phyloP scores from a whole-genome alignment of 2,113 vertebrate species.

The Deroptyus accipitrinus region DNA sequence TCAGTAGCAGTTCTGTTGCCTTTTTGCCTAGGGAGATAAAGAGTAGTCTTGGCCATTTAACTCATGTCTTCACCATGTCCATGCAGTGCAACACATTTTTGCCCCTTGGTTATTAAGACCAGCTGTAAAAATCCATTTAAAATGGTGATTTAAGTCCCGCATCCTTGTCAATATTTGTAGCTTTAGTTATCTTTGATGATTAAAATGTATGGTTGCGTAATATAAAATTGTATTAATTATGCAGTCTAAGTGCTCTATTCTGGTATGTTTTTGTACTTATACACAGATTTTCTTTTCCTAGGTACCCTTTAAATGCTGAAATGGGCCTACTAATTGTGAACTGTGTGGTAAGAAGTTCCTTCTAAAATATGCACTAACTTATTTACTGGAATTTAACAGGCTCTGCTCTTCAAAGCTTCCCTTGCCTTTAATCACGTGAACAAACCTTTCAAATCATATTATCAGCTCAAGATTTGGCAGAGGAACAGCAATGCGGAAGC shows the following conservation, averaged over 20 bases:
- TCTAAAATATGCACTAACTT: background rate
- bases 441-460: background rate
- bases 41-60: background rate
- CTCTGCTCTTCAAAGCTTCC: background rate
- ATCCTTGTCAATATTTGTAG: constrained; percentile 43
- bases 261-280: constrained; percentile 37
- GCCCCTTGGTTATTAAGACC: background rate
- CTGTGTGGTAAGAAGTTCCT: background rate
- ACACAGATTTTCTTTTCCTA: constrained; percentile 45
- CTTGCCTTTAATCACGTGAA: background rate
- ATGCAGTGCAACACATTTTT: background rate
- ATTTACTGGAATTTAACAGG: constrained; percentile 3
- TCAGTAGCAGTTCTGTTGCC: background rate
- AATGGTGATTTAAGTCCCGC: constrained; percentile 20
- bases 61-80: background rate
- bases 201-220: constrained; percentile 18
- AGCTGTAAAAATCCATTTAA: constrained; percentile 48
- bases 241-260: constrained; percentile 33
- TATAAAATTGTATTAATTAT: constrained; percentile 46
- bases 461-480: background rate
- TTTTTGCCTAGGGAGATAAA: background rate
- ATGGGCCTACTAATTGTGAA: constrained; percentile 5
- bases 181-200: background rate
- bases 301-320: constrained; percentile 37
- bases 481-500: background rate